A percentile compares a stretch with the other conserved stretches of the same genome.
These are phyloP conservation scores for Sinocyclocheilus maitianheensis DNA, from an alignment of 2,113 vertebrate species.

Conservation along the genomic window DNA sequence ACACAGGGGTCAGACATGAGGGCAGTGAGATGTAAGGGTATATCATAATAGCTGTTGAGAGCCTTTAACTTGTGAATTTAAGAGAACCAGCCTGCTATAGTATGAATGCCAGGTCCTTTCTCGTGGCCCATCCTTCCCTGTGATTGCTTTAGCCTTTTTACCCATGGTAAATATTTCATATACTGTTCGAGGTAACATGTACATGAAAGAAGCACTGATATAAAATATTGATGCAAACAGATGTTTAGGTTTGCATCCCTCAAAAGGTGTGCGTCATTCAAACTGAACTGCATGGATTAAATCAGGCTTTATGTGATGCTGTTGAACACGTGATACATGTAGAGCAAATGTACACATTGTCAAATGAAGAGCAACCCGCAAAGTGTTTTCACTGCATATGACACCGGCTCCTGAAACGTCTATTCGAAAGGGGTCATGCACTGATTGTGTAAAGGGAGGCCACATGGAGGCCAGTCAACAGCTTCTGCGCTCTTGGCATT, in stretches of 20 bases:
- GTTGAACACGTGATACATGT: conserved; percentile 19
- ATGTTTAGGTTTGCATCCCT: conserved; percentile 68
- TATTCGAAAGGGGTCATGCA: neutral
- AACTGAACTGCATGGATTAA: conserved; percentile 53
- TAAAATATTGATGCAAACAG: conserved; percentile 72
- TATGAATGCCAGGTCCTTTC: conserved; percentile 29
- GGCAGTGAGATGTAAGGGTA: conserved; percentile 47
- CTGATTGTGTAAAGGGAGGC: conserved; percentile 14
- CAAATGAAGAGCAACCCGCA: neutral
- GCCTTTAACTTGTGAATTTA: conserved; percentile 23
- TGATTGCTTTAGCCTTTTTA: conserved; percentile 56
- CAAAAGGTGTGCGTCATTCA: conserved; percentile 45
- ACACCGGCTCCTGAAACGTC: neutral
- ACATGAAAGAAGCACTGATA: conserved; percentile 60
- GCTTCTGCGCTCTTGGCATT: conserved; percentile 25
- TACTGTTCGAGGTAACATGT: conserved; percentile 59
- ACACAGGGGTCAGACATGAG: conserved; percentile 40
- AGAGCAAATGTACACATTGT: neutral
- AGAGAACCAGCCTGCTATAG: conserved; percentile 42
- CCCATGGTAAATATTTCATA: conserved; percentile 72
- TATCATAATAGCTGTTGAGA: conserved; percentile 42
- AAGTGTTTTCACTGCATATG: neutral
- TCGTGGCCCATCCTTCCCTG: conserved; percentile 56
- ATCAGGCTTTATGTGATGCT: neutral
- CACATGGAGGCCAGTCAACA: conserved; percentile 4